Evolutionary conservation across 2,797 vertebrate genomes (phyloP), one percentile per base, ranked within the genome.

Genomic region (Argya squamiceps): DNA sequence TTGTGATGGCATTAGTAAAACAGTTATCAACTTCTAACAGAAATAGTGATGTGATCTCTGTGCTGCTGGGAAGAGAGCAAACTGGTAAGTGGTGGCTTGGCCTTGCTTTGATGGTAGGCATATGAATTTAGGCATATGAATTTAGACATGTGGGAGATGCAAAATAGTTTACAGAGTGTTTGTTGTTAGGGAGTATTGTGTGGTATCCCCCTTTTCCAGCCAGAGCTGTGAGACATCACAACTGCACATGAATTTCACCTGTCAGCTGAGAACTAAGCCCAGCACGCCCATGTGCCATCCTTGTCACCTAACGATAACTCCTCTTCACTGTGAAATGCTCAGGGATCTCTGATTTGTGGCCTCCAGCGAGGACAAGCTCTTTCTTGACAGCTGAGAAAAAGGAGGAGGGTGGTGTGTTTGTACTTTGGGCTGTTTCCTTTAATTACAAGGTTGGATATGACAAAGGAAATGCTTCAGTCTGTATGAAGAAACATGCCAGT

Each of bases 371-470:
- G 68, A 85, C 68, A 91, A 39, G n/a, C 41, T 94, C 53, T 84
- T 87, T 96, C 80, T 77, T 93, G 95, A 95, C 78, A 94, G 87
- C 50, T 50, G 29, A 53, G n/a, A 47, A 50, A n/a, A 86, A 78
- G 79, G 78, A 83, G 34, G 37, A 73, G 87, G 91, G 69, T 71
- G 71, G 67, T 91, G 73, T 59, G 50, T 93, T 88, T 91, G 84
- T 88, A 68, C 82, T 88, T 89, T 15, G 53, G 65, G 76, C 58
- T 91, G 65, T 74, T 91, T 88, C 89, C 89, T 49, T 88, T 96
- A 95, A 96, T 96, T 92, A 94, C 18, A 86, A 75, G 89, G 64
- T 93, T 89, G 65, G 8, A 29, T 80, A 30, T 89, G 78, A 88
- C 71, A 75, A 67, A 85, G 62, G 53, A 88, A 19, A 47, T 52